These are phyloP conservation scores for Aporophyla nigra DNA, from an alignment of 2,888 invertebrate genomes.

Conservation along the genomic window DNA sequence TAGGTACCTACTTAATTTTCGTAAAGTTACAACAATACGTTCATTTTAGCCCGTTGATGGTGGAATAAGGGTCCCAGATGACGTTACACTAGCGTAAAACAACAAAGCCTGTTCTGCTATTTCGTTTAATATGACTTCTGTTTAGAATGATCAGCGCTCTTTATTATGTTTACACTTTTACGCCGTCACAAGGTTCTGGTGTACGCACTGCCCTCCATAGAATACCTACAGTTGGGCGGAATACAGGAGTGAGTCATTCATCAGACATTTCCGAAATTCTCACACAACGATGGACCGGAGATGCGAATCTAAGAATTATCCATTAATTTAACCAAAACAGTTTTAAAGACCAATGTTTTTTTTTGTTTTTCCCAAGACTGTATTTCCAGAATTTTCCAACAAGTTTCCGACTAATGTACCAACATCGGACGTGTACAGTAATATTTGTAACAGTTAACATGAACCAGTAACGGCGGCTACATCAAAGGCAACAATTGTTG, in stretches of 20 bases:
- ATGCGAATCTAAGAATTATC: background rate
- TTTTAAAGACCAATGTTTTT: background rate
- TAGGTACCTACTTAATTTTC: background rate
- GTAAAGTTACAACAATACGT: too few species aligned
- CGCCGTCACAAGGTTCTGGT: too few species aligned
- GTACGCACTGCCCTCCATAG: background rate
- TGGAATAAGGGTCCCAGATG: background rate
- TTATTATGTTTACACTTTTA: background rate
- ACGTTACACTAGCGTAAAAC: too few species aligned
- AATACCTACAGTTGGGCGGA: too few species aligned
- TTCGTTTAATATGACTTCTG: background rate
- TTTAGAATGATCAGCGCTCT: background rate
- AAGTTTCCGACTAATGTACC: conserved; percentile 58
- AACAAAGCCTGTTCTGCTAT: background rate
- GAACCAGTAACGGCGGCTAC: conserved; percentile 76
- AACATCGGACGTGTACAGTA: conserved; percentile 76
- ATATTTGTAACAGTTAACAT: conserved; percentile 79
- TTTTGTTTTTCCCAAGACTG: conserved; percentile 14
- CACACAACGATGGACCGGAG: background rate
- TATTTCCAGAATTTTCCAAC: conserved; percentile 59
- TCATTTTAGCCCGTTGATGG: background rate
- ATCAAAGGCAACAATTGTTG: conserved; percentile 71
- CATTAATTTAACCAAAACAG: conserved; percentile 4
- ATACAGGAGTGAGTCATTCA: background rate
- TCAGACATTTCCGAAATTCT: background rate